Conservation (phyloP, 2,797 vertebrate genomes). For the Miopithecus talapoin region DNA sequence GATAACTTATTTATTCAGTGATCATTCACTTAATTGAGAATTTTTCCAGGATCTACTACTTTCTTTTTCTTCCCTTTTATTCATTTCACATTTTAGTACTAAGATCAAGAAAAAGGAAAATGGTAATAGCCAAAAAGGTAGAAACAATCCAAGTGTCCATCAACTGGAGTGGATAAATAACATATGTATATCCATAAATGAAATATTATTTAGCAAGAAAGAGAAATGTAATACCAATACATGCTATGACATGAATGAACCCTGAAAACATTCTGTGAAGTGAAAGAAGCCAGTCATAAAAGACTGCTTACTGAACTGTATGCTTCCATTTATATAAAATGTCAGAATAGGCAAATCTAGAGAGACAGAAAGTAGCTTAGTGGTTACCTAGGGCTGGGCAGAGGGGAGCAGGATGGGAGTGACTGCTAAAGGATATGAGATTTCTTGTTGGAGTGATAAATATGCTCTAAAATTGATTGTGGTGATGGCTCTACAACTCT, state of each 20-base stretch:
- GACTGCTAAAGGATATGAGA: background rate
- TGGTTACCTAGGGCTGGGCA: background rate
- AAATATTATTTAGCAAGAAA: constrained; percentile 9
- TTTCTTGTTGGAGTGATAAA: background rate
- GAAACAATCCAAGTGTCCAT: background rate
- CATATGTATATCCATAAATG: background rate
- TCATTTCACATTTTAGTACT: constrained; percentile 16
- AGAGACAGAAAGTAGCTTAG: background rate
- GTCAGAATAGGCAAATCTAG: background rate
- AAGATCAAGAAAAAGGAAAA: constrained; percentile 18
- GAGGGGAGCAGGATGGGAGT: background rate
- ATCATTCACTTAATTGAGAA: constrained; percentile 8
- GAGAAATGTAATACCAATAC: background rate
- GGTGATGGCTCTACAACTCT: background rate
- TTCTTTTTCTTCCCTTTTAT: background rate
- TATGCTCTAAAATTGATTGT: background rate
- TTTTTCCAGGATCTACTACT: background rate
- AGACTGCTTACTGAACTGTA: background rate
- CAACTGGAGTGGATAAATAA: background rate
- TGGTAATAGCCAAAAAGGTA: background rate
- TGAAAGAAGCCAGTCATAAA: background rate
- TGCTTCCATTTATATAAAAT: background rate
- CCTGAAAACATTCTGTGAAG: constrained; percentile 3
- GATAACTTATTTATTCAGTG: background rate
- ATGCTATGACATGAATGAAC: background rate